Base-by-base conservation (phyloP, 2,888 invertebrate genomes). In the Platycnemis pennipes region DNA sequence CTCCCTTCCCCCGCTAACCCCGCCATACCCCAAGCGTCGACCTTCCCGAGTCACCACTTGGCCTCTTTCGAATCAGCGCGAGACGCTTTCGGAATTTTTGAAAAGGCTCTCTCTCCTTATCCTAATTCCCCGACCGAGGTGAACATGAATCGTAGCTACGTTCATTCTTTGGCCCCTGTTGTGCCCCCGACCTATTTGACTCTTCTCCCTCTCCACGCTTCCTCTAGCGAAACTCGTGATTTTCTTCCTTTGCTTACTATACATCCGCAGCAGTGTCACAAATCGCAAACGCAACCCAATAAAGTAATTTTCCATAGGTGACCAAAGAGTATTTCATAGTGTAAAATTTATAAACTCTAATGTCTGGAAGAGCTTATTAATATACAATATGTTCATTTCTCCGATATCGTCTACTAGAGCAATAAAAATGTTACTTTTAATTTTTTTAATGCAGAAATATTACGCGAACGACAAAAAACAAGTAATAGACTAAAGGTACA, bases 31-130 rank as follows among this genome's bases (percentile, higher is more conserved):
- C 19, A 26, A 26, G 37, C 77, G 37, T 8, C 77, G 77, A 77
- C 77, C 37, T 77, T 77, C 77, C 77, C 37, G 77, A 77, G 37
- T 77, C 37, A 77, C 77, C 77, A 77, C 77, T 77, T 77, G 77
- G 77, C 77, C 77, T 77, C 77, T 77, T 77, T 77, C 77, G 77
- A 77, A 77, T 77, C 77, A 77, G 16, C 77, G 77, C 37, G 77
- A 77, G 13, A 63, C 11, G 37, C 77, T 7, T 37, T 77, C 37
- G 31, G 31, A 37, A 37, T 37, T 37, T 77, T 77, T n/a, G 31
- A 37, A 37, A 37, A 77, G 37, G 13, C 31, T 26, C 13, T 63
- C 63, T 63, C 63, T n/a, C 77, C 77, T 77, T 77, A 77, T 77
- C 77, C 77, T 77, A 77, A 77, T 77, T 77, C 77, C 37, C 77